These are phyloP conservation scores for Acleris laterana DNA, from an alignment of 2,888 invertebrate genomes.

Conservation along the genomic window DNA sequence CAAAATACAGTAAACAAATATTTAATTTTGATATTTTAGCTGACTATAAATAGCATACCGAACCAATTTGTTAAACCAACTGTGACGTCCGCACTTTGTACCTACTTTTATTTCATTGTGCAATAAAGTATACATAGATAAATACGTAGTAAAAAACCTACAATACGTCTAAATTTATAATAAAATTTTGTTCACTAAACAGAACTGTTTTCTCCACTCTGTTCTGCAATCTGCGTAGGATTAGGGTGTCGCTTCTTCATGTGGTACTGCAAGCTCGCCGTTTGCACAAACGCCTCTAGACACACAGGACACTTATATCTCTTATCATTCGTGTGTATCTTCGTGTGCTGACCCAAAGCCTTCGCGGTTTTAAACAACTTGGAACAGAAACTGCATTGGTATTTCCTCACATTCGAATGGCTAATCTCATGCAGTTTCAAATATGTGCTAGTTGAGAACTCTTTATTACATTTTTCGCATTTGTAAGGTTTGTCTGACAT, in stretches of 20 bases:
- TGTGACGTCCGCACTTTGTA: too few relatives aligned
- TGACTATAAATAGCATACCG: too few relatives aligned
- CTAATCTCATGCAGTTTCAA: conserved; percentile 16
- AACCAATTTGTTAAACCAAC: too few relatives aligned
- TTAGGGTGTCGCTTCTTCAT: conserved; percentile 27
- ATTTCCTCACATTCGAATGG: conserved; percentile 43
- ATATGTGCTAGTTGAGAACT: not conserved
- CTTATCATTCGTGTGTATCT: conserved; percentile 32
- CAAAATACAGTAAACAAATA: too few relatives aligned
- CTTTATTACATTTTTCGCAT: conserved; percentile 23
- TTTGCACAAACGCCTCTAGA: conserved; percentile 15
- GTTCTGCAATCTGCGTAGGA: not conserved
- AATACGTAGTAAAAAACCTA: not conserved
- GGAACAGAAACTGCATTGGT: conserved; percentile 45
- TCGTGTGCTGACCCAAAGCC: conserved; percentile 30
- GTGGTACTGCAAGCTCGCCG: conserved; percentile 14
- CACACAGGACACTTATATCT: conserved; percentile 25
- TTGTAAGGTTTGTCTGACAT: conserved; percentile 11
- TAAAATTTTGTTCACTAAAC: not conserved
- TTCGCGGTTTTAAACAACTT: conserved; percentile 41
- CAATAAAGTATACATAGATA: too few relatives aligned
- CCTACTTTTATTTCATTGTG: too few relatives aligned
- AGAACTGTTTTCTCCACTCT: not conserved
- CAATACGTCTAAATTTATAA: too few relatives aligned
- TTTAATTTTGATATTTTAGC: too few relatives aligned